phyloP scores from a whole-genome alignment of 2,797 vertebrate genomes.

The Chiroxiphia lanceolata region DNA sequence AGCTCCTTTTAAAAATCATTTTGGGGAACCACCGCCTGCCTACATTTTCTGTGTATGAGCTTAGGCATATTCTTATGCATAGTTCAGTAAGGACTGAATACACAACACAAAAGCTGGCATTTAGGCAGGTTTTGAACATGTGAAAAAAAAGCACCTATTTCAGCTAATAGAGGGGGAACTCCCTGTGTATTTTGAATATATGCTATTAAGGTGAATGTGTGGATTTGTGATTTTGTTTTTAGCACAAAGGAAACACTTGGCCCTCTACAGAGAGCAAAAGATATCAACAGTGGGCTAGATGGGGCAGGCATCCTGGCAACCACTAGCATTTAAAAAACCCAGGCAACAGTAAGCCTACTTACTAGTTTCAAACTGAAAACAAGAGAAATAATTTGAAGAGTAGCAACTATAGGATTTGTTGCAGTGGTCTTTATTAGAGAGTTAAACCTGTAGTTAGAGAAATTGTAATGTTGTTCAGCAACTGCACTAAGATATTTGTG shows the following conservation, averaged over 20 bases:
- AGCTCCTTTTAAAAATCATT: conserved; percentile 1
- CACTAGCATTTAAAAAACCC: conserved; percentile 9
- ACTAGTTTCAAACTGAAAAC: background rate
- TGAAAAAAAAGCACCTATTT: background rate
- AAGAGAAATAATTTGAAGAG: background rate
- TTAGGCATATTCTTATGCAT: background rate
- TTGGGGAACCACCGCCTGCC: background rate
- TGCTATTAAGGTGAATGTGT: background rate
- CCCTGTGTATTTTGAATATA: background rate
- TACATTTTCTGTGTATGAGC: background rate
- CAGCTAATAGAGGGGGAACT: background rate
- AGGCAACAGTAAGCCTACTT: background rate
- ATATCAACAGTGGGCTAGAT: background rate
- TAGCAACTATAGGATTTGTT: background rate
- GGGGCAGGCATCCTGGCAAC: conserved; percentile 9
- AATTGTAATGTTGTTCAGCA: background rate
- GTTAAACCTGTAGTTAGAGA: background rate
- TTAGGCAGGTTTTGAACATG: background rate
- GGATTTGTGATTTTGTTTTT: conserved; percentile 25
- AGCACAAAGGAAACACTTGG: conserved; percentile 25
- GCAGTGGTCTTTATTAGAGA: background rate
- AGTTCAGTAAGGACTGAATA: background rate
- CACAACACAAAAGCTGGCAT: conserved; percentile 4
- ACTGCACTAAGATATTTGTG: background rate
- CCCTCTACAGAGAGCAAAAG: conserved; percentile 6